A percentile compares a stretch with the other conserved stretches of the same genome.
phyloP scores from a whole-genome alignment of 2,888 invertebrate species.

The Eucriotettix oculatus region DNA sequence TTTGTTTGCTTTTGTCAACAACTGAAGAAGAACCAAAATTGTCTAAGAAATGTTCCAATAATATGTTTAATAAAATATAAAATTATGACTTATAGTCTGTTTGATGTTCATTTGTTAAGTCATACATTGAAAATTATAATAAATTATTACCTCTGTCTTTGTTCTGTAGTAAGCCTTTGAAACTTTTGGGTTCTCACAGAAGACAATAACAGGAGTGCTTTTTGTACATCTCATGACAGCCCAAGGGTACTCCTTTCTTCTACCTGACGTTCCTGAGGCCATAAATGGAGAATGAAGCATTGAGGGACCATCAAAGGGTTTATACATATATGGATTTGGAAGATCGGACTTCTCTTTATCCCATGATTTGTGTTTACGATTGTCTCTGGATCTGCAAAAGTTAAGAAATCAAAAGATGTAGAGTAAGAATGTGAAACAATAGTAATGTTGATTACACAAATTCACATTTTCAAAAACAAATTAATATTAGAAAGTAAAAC shows the following conservation, averaged over 20 bases:
- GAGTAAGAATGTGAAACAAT: no score
- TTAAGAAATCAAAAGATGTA: no score
- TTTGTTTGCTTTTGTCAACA: no score
- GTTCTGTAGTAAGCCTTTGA: conserved; percentile 2
- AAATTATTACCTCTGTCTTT: background rate
- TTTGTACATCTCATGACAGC: conserved; percentile 6
- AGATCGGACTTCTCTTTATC: conserved; percentile 2
- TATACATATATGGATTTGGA: conserved; percentile 4
- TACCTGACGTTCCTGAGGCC: conserved; percentile 2
- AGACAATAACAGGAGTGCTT: conserved; percentile 4
- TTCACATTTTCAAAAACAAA: no score
- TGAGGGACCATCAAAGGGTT: conserved; percentile 8
- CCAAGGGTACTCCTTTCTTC: conserved; percentile 5
- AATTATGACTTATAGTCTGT: no score
- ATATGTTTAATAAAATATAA: no score
- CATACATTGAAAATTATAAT: no score
- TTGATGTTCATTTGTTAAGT: no score
- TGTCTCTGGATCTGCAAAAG: background rate
- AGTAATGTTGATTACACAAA: no score
- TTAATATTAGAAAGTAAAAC: no score
- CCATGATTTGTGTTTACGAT: background rate
- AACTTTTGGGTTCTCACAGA: conserved; percentile 6
- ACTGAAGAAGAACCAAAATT: no score
- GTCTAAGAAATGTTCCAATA: no score
- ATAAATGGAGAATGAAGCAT: conserved; percentile 3